Conservation (phyloP, 2,888 invertebrate species). For the Synergus itoensis region DNA sequence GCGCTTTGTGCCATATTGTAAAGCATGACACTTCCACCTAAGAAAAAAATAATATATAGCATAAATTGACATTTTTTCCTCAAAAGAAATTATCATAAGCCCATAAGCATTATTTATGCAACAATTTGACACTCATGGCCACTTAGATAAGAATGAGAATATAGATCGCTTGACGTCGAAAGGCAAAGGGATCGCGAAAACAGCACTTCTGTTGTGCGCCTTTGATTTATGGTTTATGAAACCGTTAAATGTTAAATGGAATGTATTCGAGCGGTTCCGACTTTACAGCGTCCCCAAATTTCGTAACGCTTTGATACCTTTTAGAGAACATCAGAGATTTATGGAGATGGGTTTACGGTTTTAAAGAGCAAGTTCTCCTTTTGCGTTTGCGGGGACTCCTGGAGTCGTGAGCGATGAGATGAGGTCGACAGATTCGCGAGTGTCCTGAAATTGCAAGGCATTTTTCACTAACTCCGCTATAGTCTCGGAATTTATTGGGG, state of each 20-base stretch:
- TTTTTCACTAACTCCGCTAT: background rate
- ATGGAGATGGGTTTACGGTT: constrained; percentile 33
- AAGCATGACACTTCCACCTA: background rate
- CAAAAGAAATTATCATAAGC: background rate
- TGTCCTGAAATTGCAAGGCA: background rate
- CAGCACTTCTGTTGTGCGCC: constrained; percentile 2
- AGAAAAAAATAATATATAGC: background rate
- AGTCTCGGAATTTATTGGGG: background rate
- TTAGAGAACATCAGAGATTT: constrained; percentile 34
- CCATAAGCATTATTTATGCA: background rate
- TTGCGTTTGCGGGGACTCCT: constrained; percentile 7
- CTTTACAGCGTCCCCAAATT: constrained; percentile 40
- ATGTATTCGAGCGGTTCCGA: constrained; percentile 25
- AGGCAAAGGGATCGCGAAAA: constrained; percentile 5
- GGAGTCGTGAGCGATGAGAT: constrained; percentile 30
- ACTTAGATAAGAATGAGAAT: background rate
- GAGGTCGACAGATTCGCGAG: constrained; percentile 17
- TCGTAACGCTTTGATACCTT: constrained; percentile 41
- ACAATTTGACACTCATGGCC: background rate
- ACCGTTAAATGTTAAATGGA: constrained; percentile 35
- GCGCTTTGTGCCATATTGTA: background rate
- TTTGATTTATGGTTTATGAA: constrained; percentile 27
- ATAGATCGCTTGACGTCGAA: background rate
- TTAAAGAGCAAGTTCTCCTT: constrained; percentile 15
- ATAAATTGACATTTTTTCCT: background rate